Evolutionary conservation across 2,113 vertebrate species (phyloP).

Genomic region (Chamaea fasciata): DNA sequence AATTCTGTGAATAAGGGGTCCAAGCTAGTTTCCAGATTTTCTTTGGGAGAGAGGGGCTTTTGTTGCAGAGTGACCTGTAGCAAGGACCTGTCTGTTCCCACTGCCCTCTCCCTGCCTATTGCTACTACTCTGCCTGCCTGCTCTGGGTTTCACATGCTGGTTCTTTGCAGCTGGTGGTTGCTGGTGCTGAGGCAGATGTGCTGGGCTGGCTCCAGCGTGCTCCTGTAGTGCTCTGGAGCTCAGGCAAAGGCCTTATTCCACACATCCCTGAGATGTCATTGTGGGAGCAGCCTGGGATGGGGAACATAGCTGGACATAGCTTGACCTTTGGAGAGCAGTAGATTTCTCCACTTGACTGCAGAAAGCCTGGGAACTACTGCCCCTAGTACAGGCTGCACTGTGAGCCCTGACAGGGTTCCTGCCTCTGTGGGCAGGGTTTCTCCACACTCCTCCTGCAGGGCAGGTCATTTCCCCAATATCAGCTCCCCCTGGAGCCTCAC

Average conservation of each 20-base stretch:
- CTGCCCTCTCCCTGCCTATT: background rate
- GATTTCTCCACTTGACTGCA: background rate
- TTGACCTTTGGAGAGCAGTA: background rate
- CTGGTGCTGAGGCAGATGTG: background rate
- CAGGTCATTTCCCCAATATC: background rate
- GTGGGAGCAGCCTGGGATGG: background rate
- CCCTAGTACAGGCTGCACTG: accelerated
- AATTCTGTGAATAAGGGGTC: background rate
- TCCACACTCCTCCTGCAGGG: background rate
- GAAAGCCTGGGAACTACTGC: background rate
- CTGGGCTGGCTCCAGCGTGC: accelerated
- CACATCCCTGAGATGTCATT: background rate
- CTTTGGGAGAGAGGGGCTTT: background rate
- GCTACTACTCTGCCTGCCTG: background rate
- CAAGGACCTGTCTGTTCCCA: background rate
- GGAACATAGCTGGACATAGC: background rate
- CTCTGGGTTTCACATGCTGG: background rate
- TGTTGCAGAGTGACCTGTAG: accelerated
- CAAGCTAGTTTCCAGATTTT: background rate
- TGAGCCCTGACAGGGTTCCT: background rate
- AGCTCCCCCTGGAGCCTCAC: background rate
- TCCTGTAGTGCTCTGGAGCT: background rate
- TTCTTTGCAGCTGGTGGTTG: background rate
- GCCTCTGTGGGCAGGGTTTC: background rate
- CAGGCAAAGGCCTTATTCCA: background rate